Conservation (phyloP, 2,113 vertebrate genomes). For the Zosterops hypoxanthus region DNA sequence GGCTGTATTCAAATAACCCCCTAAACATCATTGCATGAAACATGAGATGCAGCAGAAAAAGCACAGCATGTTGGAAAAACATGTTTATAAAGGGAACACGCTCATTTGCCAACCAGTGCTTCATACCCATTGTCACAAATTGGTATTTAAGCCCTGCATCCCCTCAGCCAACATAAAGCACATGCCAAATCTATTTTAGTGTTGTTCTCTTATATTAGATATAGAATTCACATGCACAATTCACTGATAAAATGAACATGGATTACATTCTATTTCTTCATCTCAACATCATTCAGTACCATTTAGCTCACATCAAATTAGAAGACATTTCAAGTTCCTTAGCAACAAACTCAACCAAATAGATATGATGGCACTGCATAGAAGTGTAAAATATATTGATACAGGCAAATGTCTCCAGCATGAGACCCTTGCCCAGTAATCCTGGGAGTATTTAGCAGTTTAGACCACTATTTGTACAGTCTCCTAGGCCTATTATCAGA, state of each 20-base stretch:
- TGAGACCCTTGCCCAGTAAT: not conserved
- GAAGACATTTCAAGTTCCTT: not conserved
- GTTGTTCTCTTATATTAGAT: not conserved
- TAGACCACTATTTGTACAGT: not conserved
- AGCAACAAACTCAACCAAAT: not conserved
- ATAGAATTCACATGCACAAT: not conserved
- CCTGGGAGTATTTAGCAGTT: not conserved
- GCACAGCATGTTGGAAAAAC: not conserved
- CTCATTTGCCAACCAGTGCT: not conserved
- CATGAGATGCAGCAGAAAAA: not conserved
- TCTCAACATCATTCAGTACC: not conserved
- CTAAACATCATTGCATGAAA: not conserved
- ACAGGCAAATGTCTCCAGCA: not conserved
- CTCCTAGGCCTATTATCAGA: not conserved
- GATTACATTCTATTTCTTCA: not conserved
- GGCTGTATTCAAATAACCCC: not conserved
- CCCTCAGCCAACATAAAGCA: not conserved
- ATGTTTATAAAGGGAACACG: not conserved
- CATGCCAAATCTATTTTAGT: not conserved
- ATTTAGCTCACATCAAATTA: not conserved
- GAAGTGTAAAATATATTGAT: not conserved
- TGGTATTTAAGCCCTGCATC: not conserved
- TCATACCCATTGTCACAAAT: not conserved
- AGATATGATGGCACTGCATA: fast-evolving
- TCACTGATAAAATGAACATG: not conserved